Evolutionary conservation across 2,888 invertebrate species (phyloP), one percentile per base, ranked within the genome.

Genomic region (Silvanus unidentatus): DNA sequence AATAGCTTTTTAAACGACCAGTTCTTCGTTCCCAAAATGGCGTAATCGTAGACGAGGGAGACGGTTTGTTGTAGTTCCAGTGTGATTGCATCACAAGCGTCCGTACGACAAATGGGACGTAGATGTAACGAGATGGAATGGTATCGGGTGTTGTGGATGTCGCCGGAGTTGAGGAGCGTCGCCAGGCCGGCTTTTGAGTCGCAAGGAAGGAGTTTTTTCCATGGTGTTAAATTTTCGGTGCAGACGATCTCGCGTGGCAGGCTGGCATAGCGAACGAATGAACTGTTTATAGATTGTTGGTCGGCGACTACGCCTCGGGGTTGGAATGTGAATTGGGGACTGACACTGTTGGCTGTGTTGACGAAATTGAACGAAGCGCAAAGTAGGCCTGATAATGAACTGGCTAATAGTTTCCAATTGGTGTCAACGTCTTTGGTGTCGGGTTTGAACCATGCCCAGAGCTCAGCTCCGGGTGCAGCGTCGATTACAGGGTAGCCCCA

Each of bases 221-320:
- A 98, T 0, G 99, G 98, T 10, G 99, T 98, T 59, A 99, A 75
- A 75, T 99, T 99, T 75, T 99, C 99, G 0, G 98, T 99, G 66
- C 99, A 99, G 2, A 97, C 94, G 59, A 93, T 90, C 77, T 99
- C 99, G 53, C 92, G 78, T 0, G 98, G 95, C 48, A 99, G 70
- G n/a, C 90, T 84, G 1, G 96, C 86, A 74, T 96, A 97, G 59
- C 89, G 77, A 72, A 37, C 15, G 5, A 15, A 32, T 22, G 22
- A 32, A 32, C 32, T 32, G 10, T 32, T 22, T 22, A 22, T 8
- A 9, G 32, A 8, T 32, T 77, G 70, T 2, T 46, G 35, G 43
- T 68, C 62, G 28, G 68, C 64, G 5, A 70, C 55, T 34, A 81
- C 78, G 32, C 91, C 88, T 46, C 75, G 75, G 0, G 93, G 95